phyloP scores from a whole-genome alignment of 2,888 invertebrate species.

The Abrostola triplasia region DNA sequence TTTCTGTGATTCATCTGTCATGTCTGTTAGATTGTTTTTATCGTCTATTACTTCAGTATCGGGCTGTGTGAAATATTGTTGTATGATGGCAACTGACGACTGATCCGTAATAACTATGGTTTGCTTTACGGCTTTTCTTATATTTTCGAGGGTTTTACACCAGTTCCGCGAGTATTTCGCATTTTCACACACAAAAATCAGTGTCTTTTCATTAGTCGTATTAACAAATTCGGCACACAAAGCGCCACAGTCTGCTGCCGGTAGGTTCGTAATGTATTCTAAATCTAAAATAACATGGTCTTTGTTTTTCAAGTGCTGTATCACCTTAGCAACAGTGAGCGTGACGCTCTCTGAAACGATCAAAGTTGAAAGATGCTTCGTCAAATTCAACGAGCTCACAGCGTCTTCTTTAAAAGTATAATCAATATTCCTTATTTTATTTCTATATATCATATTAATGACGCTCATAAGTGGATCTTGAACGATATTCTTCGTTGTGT shows the following conservation, averaged over 20 bases:
- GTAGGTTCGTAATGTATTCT: conserved; percentile 12
- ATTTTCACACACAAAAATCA: conserved; percentile 6
- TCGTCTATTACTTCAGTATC: not conserved
- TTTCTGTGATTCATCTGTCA: conserved; percentile 16
- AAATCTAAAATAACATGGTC: conserved; percentile 13
- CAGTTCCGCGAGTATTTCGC: not conserved
- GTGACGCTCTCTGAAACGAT: conserved; percentile 6
- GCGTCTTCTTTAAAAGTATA: conserved; percentile 15
- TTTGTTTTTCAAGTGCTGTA: conserved; percentile 13
- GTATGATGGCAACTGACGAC: not conserved
- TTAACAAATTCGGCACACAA: conserved; percentile 4
- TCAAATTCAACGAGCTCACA: conserved; percentile 5
- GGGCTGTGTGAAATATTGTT: conserved; percentile 11
- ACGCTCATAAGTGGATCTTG: not conserved
- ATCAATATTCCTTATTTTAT: conserved; percentile 9
- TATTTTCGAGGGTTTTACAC: conserved; percentile 6
- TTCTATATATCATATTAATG: not conserved
- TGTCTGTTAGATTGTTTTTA: conserved; percentile 9
- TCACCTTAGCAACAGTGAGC: conserved; percentile 20
- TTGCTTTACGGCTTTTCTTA: conserved; percentile 7
- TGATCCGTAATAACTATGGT: conserved; percentile 10
- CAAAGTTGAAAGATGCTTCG: not conserved
- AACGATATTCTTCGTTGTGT: not conserved
- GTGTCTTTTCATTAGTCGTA: not conserved
- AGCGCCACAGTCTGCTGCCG: not conserved